Conservation (phyloP, 1,140 invertebrate species). For the Holcopasites calliopsidis region DNA sequence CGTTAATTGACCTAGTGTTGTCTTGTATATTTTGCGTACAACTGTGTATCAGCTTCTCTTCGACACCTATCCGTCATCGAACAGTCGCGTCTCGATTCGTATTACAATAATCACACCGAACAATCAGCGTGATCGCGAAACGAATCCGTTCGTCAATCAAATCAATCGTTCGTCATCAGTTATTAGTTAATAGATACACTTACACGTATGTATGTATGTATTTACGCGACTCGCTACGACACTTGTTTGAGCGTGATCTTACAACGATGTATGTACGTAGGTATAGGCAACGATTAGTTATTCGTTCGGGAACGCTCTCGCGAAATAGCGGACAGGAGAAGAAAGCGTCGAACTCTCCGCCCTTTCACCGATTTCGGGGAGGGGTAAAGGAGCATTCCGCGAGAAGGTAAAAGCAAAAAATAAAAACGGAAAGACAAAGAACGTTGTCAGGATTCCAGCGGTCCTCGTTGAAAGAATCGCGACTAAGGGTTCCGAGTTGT, state of each 20-base stretch:
- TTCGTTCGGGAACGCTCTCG: conserved; percentile 38
- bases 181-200: too few species aligned
- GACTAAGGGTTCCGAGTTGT: conserved; percentile 63
- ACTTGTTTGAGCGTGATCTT: conserved; percentile 77
- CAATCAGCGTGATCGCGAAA: neutral
- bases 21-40: conserved; percentile 9
- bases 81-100: neutral
- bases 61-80: neutral
- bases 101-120: too few species aligned
- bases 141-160: too few species aligned
- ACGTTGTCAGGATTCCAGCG: conserved; percentile 39
- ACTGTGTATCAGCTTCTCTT: neutral
- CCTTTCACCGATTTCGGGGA: neutral
- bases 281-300: conserved; percentile 72
- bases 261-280: too few species aligned
- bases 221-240: conserved; percentile 67
- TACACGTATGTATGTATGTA: neutral
- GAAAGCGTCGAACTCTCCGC: conserved; percentile 11
- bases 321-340: neutral
- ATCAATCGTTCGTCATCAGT: conserved; percentile 11
- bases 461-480: conserved; percentile 68
- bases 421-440: neutral
- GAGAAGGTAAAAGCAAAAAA: neutral
- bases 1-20: conserved; percentile 74
- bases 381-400: neutral